Conservation (phyloP, 2,797 vertebrate genomes). For the Graptemys geographica region DNA sequence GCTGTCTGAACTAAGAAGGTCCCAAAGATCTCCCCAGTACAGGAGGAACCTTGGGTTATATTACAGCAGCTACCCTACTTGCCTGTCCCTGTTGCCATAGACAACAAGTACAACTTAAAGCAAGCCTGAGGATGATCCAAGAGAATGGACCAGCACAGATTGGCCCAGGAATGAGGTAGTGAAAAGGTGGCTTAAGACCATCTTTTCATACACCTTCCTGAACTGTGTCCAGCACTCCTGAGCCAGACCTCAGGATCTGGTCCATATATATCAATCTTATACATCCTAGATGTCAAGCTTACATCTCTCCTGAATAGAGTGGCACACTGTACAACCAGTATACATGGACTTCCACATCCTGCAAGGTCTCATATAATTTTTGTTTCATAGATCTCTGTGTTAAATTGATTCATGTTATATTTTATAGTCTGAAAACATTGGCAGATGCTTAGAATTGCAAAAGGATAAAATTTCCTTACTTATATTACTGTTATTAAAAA, state of each 20-base stretch:
- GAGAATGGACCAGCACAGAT: accelerated
- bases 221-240: not conserved
- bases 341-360: not conserved
- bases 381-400: not conserved
- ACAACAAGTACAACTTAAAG: not conserved
- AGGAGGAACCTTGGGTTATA: not conserved
- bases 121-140: not conserved
- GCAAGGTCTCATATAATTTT: not conserved
- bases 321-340: not conserved
- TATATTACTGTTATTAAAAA: constrained; percentile 28
- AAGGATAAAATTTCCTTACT: not conserved
- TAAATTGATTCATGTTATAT: not conserved
- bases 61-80: not conserved
- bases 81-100: not conserved
- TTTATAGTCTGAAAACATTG: not conserved
- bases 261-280: not conserved
- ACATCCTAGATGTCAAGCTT: not conserved
- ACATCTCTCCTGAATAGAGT: not conserved
- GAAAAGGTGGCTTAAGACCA: not conserved
- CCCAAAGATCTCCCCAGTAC: not conserved
- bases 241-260: not conserved
- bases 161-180: not conserved
- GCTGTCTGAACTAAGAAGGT: not conserved
- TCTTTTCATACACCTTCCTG: not conserved
- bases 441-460: not conserved